These are phyloP conservation scores for Pollenia labialis DNA, from an alignment of 2,888 invertebrate species.

Conservation along the genomic window DNA sequence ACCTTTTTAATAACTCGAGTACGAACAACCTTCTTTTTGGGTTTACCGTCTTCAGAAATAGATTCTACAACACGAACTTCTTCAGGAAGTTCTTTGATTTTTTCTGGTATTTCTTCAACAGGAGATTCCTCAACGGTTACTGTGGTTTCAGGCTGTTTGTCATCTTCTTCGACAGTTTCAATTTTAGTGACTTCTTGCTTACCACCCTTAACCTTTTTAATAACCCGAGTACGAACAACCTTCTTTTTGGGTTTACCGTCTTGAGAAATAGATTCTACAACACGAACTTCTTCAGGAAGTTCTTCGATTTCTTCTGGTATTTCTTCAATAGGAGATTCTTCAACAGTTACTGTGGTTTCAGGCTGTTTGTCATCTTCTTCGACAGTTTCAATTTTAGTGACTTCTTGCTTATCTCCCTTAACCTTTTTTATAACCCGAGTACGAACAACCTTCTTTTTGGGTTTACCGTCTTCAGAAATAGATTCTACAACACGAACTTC, in stretches of 20 bases:
- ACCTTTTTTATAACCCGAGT: constrained; percentile 80
- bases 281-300: constrained; percentile 75
- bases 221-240: constrained; percentile 80
- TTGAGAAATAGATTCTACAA: constrained; percentile 77
- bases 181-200: constrained; percentile 74
- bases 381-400: constrained; percentile 80
- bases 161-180: constrained; percentile 79
- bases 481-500: constrained; percentile 82
- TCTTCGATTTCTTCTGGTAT: constrained; percentile 76
- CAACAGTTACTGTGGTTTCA: constrained; percentile 80
- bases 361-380: constrained; percentile 79
- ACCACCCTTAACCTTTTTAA: constrained; percentile 78
- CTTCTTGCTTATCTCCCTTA: constrained; percentile 76
- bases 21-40: constrained; percentile 80
- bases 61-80: constrained; percentile 84
- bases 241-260: constrained; percentile 79
- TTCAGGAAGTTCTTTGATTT: constrained; percentile 77
- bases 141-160: constrained; percentile 76
- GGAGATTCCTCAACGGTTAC: constrained; percentile 80
- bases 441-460: constrained; percentile 80
- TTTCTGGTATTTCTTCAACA: constrained; percentile 71
- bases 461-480: constrained; percentile 82
- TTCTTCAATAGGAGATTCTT: constrained; percentile 82
- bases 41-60: constrained; percentile 81
- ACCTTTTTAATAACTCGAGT: constrained; percentile 80